Evolutionary conservation across 2,797 vertebrate genomes (phyloP).

Genomic region (Notamacropus eugenii): DNA sequence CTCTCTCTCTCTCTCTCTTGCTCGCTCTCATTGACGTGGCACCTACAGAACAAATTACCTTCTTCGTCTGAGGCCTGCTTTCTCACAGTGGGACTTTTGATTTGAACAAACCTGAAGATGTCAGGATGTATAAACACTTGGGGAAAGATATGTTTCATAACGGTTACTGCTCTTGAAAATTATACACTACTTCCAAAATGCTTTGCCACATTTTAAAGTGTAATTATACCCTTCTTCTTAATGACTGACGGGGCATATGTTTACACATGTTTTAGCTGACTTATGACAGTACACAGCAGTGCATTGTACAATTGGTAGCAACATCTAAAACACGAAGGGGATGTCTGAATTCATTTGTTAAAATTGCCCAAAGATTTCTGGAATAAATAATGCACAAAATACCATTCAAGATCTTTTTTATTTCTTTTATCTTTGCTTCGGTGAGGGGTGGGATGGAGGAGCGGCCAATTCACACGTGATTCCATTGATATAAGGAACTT

Average conservation of each 20-base stretch:
- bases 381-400: constrained; percentile 52
- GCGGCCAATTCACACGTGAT: background rate
- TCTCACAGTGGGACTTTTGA: constrained; percentile 84
- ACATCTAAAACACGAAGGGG: constrained; percentile 70
- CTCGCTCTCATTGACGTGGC: constrained; percentile 69
- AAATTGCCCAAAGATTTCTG: constrained; percentile 62
- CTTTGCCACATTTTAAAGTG: constrained; percentile 85
- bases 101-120: constrained; percentile 84
- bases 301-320: constrained; percentile 73
- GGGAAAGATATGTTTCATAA: constrained; percentile 81
- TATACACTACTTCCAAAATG: constrained; percentile 84
- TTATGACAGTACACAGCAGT: constrained; percentile 78
- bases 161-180: constrained; percentile 83
- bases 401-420: background rate
- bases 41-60: constrained; percentile 83
- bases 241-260: constrained; percentile 83
- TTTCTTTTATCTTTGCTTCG: background rate
- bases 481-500: background rate
- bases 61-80: constrained; percentile 84
- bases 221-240: constrained; percentile 85
- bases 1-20: constrained; percentile 58
- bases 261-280: constrained; percentile 85
- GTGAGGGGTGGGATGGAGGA: background rate
- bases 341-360: constrained; percentile 69
- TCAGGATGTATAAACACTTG: constrained; percentile 85